Percentiles rank a stretch among this genome's conserved stretches.
Evolutionary conservation across 2,113 vertebrate species (phyloP).

Genomic region (Aleadryas rufinucha): DNA sequence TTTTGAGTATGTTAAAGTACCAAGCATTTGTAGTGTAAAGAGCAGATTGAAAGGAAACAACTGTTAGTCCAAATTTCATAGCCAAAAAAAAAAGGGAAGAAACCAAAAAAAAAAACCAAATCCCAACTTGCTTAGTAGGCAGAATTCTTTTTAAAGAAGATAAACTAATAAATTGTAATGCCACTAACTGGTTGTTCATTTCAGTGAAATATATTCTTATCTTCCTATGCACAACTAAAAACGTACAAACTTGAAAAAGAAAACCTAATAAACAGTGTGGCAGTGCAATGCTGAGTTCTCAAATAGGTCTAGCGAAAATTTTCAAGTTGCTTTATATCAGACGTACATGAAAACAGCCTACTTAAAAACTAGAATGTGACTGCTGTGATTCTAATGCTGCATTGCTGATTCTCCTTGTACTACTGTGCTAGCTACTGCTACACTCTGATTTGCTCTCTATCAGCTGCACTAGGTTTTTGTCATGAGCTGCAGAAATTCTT

Average conservation of each 20-base stretch:
- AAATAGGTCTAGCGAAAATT: not conserved
- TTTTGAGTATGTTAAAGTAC: slow-evolving; percentile 50
- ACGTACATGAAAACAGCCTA: slow-evolving; percentile 72
- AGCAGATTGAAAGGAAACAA: slow-evolving; percentile 17
- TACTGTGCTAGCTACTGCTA: slow-evolving; percentile 63
- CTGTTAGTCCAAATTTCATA: slow-evolving; percentile 22
- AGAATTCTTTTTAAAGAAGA: slow-evolving; percentile 31
- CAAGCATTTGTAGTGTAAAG: slow-evolving; percentile 56
- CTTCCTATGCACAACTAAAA: slow-evolving; percentile 13
- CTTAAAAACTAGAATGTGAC: slow-evolving; percentile 65
- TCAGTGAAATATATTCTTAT: slow-evolving; percentile 28
- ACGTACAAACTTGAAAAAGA: not conserved
- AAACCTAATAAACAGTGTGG: not conserved
- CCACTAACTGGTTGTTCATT: slow-evolving; percentile 6
- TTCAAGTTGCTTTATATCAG: slow-evolving; percentile 19
- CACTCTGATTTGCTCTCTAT: slow-evolving; percentile 72
- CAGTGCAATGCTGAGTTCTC: not conserved
- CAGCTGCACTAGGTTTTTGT: slow-evolving; percentile 70
- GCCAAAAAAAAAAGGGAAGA: not conserved
- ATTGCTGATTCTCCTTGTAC: slow-evolving; percentile 75
- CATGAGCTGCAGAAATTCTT: slow-evolving; percentile 77
- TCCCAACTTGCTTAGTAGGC: not conserved
- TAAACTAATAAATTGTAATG: slow-evolving; percentile 22
- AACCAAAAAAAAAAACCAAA: not conserved
- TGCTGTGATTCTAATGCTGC: slow-evolving; percentile 75